These are phyloP conservation scores for Drosophila bunnanda DNA, from an alignment of 2,888 invertebrate species.

Conservation along the genomic window DNA sequence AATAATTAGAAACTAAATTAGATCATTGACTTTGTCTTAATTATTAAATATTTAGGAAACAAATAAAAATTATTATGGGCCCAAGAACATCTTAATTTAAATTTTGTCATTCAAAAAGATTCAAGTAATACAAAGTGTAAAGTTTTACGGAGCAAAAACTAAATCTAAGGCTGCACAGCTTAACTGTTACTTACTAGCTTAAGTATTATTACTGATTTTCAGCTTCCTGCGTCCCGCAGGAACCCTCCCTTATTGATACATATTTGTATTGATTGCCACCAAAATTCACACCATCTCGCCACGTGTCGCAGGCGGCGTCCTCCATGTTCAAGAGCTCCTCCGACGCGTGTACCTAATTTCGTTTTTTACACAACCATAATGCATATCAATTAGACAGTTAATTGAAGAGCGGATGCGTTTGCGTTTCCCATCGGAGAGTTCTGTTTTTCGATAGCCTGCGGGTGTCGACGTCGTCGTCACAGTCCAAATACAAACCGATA, in stretches of 20 bases:
- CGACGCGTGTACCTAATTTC: conserved; percentile 69
- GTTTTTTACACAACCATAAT: conserved; percentile 45
- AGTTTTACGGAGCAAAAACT: neutral
- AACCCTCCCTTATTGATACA: conserved; percentile 1
- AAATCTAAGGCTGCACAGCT: neutral
- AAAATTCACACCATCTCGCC: conserved; percentile 54
- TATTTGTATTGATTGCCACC: conserved; percentile 16
- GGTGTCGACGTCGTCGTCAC: conserved; percentile 31
- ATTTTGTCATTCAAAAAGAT: neutral
- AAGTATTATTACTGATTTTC: neutral
- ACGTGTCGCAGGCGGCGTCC: conserved; percentile 48
- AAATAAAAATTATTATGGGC: neutral
- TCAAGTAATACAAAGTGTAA: neutral
- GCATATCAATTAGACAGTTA: conserved; percentile 74
- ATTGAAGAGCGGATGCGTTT: conserved; percentile 51
- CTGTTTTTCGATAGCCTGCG: neutral
- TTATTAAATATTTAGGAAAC: neutral
- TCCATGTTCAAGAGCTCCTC: conserved; percentile 54
- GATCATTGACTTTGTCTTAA: neutral
- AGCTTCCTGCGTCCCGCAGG: neutral
- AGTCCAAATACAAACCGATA: conserved; percentile 22
- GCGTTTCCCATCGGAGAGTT: conserved; percentile 13
- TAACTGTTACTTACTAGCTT: neutral
- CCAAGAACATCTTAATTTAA: neutral
- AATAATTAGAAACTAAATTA: neutral